Conservation (phyloP, 2,888 invertebrate genomes). For the Heliconius hortense region DNA sequence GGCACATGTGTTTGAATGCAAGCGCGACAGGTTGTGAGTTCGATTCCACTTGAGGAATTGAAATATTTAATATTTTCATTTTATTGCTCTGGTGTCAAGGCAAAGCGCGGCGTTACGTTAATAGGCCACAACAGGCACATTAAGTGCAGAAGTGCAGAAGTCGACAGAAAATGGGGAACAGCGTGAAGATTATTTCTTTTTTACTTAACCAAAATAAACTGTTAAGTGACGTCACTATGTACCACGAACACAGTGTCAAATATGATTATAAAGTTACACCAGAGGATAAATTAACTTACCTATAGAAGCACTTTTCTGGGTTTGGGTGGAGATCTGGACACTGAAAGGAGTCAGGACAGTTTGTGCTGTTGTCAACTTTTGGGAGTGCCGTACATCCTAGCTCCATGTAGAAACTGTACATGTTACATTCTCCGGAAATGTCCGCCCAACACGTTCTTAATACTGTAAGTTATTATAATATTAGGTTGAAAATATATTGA, state of each 20-base stretch:
- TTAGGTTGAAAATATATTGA: background rate
- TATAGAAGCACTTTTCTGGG: slow-evolving; percentile 70
- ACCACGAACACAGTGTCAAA: background rate
- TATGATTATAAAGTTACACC: too few relatives aligned
- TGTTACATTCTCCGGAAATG: slow-evolving; percentile 64
- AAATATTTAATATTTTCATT: background rate
- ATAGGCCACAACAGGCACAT: too few relatives aligned
- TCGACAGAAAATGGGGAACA: too few relatives aligned
- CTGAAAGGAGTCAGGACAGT: slow-evolving; percentile 65
- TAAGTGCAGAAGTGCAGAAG: too few relatives aligned
- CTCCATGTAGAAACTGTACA: slow-evolving; percentile 69
- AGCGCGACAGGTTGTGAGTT: too few relatives aligned
- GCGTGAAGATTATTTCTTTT: background rate
- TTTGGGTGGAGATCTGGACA: slow-evolving; percentile 72
- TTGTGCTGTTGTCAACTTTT: slow-evolving; percentile 51
- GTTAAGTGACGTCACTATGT: background rate
- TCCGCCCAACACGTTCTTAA: slow-evolving; percentile 53
- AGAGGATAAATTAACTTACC: too few relatives aligned
- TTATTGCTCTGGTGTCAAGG: too few relatives aligned
- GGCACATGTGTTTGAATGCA: too few relatives aligned
- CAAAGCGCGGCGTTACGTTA: too few relatives aligned
- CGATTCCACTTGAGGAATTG: too few relatives aligned
- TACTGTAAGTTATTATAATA: slow-evolving; percentile 47
- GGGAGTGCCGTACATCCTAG: slow-evolving; percentile 63
- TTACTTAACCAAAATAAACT: background rate